Evolutionary conservation across 2,888 invertebrate genomes (phyloP), one percentile per base, ranked within the genome.

Genomic region (Epirrhoe alternata): DNA sequence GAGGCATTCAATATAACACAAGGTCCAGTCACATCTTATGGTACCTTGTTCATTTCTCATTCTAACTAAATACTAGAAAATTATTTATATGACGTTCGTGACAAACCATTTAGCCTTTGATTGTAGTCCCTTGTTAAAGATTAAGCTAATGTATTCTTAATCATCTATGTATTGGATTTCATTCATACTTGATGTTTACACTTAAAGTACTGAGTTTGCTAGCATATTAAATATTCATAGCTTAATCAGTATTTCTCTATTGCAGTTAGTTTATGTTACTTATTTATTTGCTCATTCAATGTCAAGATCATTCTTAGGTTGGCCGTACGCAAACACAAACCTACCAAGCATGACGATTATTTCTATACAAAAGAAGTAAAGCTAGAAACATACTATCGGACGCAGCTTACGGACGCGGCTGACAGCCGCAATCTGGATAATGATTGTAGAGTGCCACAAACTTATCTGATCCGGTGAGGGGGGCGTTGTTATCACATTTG

Each of bases 231-330:
- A 53, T 55, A 17, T 42, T 42, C 24, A 17, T 24, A 45, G n/a
- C n/a, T 45, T 14, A 30, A 56, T 45, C 56, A 45, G 45, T 56
- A 45, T 56, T 55, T 42, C 30, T 56, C 45, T 47, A 14, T 47
- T 57, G 10, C 10, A 33, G 47, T 57, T 57, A 14, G 33, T 55
- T 7, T 55, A 24, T 55, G 6, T 24, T 42, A 42, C 38, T 42
- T 31, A 47, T 45, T 56, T 47, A 47, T 49, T 57, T 33, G 49
- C 49, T 47, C 31, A 56, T 56, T 47, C 31, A 49, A 16, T 49
- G 17, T 57, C 33, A 12, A 4, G 10, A 16, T 38, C 12, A 45
- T 14, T 14, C n/a, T 10, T n/a, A 16, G 12, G 47, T 47, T 16
- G 7, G 14, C 14, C 45, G 6, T 14, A 16, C 47, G 6, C n/a